phyloP scores from a whole-genome alignment of 37 sponge, comb jelly and placozoan genomes.

The Axinella damicornis region DNA sequence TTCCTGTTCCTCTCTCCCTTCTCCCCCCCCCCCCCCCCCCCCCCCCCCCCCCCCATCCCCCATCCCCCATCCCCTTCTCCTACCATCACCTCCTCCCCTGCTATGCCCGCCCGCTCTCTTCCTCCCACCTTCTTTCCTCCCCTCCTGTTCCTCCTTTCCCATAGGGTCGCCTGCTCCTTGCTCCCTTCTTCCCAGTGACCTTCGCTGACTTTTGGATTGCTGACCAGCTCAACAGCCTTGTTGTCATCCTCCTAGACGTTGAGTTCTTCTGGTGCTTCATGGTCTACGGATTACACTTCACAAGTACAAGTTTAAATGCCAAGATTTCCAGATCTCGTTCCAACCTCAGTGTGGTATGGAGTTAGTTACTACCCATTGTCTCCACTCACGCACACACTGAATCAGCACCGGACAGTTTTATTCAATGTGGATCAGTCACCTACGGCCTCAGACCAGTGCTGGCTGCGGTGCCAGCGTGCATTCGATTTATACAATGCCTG shows the following conservation, averaged over 20 bases:
- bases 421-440: conserved; percentile 52
- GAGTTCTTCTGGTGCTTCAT: conserved; percentile 83
- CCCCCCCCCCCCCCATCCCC: too few relatives aligned
- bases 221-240: conserved; percentile 92
- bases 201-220: conserved; percentile 97
- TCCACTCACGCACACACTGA: not conserved
- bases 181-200: conserved; percentile 80
- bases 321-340: not conserved
- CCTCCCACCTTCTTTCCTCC: not conserved
- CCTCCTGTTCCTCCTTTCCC: not conserved
- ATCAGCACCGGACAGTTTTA: not conserved
- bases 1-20: conserved; percentile 1
- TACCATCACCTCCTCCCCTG: not conserved
- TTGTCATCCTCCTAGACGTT: conserved; percentile 82
- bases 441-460: conserved; percentile 75
- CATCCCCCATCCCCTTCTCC: not conserved
- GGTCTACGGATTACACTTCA: conserved; percentile 24
- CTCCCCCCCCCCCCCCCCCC: not conserved
- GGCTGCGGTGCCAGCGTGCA: conserved; percentile 89
- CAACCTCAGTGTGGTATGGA: too few relatives aligned
- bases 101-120: not conserved
- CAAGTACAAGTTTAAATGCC: conserved; percentile 16
- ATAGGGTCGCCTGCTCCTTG: conserved; percentile 67
- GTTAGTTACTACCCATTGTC: not conserved
- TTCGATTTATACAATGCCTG: conserved; percentile 91